Base-by-base conservation (phyloP, 1,140 invertebrate species). In the Tetranychus urticae region DNA sequence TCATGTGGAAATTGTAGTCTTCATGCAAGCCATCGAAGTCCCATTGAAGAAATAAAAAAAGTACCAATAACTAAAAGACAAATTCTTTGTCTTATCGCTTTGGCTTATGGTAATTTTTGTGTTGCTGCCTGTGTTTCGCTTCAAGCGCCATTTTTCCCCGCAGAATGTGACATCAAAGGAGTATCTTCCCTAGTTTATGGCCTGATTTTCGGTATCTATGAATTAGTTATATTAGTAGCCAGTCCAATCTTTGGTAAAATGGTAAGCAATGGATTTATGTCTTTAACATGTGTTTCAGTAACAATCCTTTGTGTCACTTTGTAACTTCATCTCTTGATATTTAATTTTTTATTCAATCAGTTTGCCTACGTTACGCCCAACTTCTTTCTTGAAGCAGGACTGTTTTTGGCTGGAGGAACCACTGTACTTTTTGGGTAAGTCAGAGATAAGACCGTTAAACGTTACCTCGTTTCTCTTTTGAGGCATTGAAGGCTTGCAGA, bases 141-240 rank as follows among this genome's bases (percentile, higher is more conserved):
- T 23, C 65, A 69, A 34, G 70, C 70, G 34, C 70, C 70, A 31
- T 71, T 71, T 54, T 71, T 70, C 47, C 70, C 70, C 12, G 62
- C 65, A 56, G 70, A 71, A 67, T 70, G 63, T 35, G 63, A 64
- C 33, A 35, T n/a, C 3, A 77, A 52, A 91, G 92, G 86, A 47
- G 85, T 85, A 4, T 79, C 82, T 4, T 80, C 86, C 0, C 83
- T 86, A 31, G 84, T 89, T 67, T 88, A 88, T 75, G 89, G 90
- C 2, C 74, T 93, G 52, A 87, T 94, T 0, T 93, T 93, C 71
- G 88, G 88, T 1, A 77, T 88, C 37, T 94, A 91, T 73, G 88
- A 94, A 70, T 73, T 94, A n/a, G 80, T 86, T 1, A 88, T 92
- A 35, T 90, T 92, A 70, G 68, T 90, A 10, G 79, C 88, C 47